These are phyloP conservation scores for Eulemur albifrons DNA, from an alignment of 2,797 vertebrate species.

Conservation along the genomic window DNA sequence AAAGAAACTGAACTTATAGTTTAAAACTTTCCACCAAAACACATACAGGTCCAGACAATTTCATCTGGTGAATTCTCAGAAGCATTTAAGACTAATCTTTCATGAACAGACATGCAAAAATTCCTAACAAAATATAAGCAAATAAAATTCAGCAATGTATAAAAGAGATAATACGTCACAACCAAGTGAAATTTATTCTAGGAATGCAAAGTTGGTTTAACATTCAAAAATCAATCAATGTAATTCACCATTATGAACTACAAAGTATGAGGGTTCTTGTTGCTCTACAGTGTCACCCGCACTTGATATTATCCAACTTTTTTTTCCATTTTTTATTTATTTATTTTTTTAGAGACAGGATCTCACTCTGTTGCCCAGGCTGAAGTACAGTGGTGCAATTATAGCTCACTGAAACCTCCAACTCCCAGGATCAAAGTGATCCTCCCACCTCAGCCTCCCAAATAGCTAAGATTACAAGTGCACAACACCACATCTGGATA, in stretches of 20 bases:
- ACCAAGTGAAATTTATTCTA: neutral
- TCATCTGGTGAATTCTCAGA: conserved; percentile 2
- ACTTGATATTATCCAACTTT: neutral
- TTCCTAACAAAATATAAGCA: neutral
- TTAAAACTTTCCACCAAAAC: neutral
- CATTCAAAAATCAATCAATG: conserved; percentile 11
- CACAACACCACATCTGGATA: too few relatives aligned
- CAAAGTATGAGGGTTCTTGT: neutral
- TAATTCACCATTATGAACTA: neutral
- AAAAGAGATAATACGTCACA: neutral
- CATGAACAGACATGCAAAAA: neutral
- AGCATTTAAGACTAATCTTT: conserved; percentile 7
- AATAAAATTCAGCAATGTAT: neutral
- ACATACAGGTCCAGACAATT: neutral
- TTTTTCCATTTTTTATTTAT: too few relatives aligned
- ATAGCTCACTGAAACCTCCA: too few relatives aligned
- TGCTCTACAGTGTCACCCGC: neutral
- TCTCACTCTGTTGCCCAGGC: too few relatives aligned
- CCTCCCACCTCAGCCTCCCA: too few relatives aligned
- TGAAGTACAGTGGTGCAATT: too few relatives aligned
- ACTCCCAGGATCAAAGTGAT: too few relatives aligned
- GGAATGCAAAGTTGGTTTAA: neutral
- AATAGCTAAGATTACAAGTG: too few relatives aligned
- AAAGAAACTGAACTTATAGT: neutral
- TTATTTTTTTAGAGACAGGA: too few relatives aligned